Base-by-base conservation (phyloP, 2,797 vertebrate genomes). In the Pseudomugil tenellus region DNA sequence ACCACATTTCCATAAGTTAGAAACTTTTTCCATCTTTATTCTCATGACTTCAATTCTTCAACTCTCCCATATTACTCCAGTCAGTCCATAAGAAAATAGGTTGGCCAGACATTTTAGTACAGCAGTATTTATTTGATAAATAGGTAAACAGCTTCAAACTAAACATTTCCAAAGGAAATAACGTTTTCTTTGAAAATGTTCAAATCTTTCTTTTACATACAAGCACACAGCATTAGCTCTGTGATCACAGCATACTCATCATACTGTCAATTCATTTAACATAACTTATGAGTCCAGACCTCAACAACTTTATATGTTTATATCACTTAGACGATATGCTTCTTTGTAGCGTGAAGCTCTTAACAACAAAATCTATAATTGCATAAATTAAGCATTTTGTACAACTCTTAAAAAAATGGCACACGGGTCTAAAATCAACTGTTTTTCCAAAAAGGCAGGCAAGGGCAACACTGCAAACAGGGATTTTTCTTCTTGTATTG, bases 401-500 rank as follows among this genome's bases (percentile, higher is more conserved):
- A 67, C 32, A 17, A 16, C 0, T n/a, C n/a, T n/a, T n/a, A n/a
- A n/a, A n/a, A n/a, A n/a, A n/a, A n/a, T n/a, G n/a, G n/a, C n/a
- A n/a, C n/a, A n/a, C n/a, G n/a, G n/a, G n/a, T n/a, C n/a, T n/a
- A n/a, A 0, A 1, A 6, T 69, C 63, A n/a, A 17, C 60, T 57
- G 4, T 67, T 68, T 53, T 75, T 89, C 77, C 89, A 90, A 74
- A 95, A 96, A 0, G 93, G 87, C 29, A 96, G 84, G 81, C 96
- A 98, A 63, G 91, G 93, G 71, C 96, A 97, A 80, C 94, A 94
- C 3, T 92, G 91, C 52, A 82, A 70, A 55, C 93, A 95, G 2
- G 95, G 96, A 74, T 96, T 94, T 85, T 91, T 96, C 77, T 66
- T 95, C 84, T 92, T 93, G 83, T 95, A 96, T 70, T 90, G 76